Conservation (phyloP, 2,797 vertebrate species). For the Sarcoramphus papa region DNA sequence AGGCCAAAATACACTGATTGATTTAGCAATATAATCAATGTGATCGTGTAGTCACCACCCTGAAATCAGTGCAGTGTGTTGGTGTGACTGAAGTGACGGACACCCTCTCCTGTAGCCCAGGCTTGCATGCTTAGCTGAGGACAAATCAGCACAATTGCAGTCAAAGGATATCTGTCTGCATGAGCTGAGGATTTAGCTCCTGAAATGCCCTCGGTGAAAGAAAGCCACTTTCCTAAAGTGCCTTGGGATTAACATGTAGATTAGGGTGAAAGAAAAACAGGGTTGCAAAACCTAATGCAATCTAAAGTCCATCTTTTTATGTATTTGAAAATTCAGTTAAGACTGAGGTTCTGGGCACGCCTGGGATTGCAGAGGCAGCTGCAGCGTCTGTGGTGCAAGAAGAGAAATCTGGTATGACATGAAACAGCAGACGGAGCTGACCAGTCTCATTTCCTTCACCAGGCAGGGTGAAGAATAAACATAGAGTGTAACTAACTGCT, state of each 20-base stretch:
- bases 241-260: background rate
- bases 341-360: background rate
- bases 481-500: background rate
- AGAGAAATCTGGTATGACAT: background rate
- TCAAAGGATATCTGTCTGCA: background rate
- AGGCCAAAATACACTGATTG: background rate
- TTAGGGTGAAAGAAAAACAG: background rate
- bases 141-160: background rate
- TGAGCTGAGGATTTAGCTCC: background rate
- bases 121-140: background rate
- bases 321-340: background rate
- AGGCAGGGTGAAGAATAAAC: background rate
- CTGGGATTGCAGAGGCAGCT: background rate
- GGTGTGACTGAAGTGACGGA: background rate
- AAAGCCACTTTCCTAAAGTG: background rate
- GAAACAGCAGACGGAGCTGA: background rate
- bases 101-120: background rate
- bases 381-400: background rate
- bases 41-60: too few relatives aligned
- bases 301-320: background rate
- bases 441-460: background rate
- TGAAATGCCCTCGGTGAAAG: background rate
- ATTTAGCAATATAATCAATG: background rate
- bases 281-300: background rate
- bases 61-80: background rate